A percentile compares a stretch with the other conserved stretches of the same genome.
These are phyloP conservation scores for Peromyscus maniculatus DNA, from an alignment of 2,113 vertebrate species.

Conservation along the genomic window DNA sequence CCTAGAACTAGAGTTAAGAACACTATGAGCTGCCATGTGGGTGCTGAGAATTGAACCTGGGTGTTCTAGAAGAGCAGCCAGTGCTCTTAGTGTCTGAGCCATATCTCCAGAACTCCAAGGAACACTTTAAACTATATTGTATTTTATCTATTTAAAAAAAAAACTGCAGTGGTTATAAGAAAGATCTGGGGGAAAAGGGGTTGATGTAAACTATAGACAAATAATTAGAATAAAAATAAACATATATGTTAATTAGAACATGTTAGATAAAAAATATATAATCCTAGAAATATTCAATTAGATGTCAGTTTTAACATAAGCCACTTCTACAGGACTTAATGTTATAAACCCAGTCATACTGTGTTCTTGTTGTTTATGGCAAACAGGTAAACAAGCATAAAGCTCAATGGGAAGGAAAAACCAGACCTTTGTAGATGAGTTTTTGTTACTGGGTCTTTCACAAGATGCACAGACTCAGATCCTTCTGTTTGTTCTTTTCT, in stretches of 20 bases:
- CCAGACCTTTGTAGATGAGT: constrained; percentile 70
- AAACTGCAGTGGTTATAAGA: background rate
- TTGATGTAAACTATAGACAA: background rate
- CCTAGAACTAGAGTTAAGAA: background rate
- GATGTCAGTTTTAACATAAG: background rate
- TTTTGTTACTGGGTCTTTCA: constrained; percentile 77
- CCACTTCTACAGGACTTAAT: background rate
- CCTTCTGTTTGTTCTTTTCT: constrained; percentile 71
- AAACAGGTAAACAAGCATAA: constrained; percentile 45
- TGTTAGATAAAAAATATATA: background rate
- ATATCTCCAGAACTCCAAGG: background rate
- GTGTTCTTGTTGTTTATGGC: constrained; percentile 24
- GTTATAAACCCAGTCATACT: background rate
- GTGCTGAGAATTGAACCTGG: background rate
- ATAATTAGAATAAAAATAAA: constrained; percentile 28
- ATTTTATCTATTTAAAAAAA: background rate
- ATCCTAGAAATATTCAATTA: background rate
- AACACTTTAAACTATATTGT: background rate
- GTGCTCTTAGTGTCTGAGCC: background rate
- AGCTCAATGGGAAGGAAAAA: constrained; percentile 69
- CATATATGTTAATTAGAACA: background rate
- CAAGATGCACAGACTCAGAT: constrained; percentile 44
- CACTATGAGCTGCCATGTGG: background rate
- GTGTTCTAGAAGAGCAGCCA: background rate
- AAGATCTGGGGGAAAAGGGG: background rate